A percentile compares a stretch with the other conserved stretches of the same genome.
Evolutionary conservation across 2,797 vertebrate genomes (phyloP).

Genomic region (Kryptolebias ocellatus): DNA sequence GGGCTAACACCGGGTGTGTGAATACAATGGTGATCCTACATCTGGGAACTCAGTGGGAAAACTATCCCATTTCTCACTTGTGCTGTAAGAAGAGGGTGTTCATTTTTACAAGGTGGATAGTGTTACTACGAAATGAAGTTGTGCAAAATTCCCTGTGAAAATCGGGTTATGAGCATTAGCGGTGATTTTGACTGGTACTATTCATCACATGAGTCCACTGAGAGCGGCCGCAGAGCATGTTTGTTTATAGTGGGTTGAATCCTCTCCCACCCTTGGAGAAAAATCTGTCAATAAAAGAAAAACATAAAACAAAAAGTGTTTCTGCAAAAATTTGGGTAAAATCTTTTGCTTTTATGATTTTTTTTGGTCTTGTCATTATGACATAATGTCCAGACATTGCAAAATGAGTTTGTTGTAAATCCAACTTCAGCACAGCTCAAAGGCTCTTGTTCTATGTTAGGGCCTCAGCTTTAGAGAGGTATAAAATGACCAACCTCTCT

Average conservation of each 20-base stretch:
- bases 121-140: slow-evolving; percentile 79
- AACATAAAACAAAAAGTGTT: neutral
- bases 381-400: neutral
- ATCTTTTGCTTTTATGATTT: too few species aligned
- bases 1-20: slow-evolving; percentile 72
- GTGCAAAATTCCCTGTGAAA: slow-evolving; percentile 78
- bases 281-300: slow-evolving; percentile 27
- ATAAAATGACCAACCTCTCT: slow-evolving; percentile 40
- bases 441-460: slow-evolving; percentile 23
- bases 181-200: slow-evolving; percentile 67
- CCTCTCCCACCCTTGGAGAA: slow-evolving; percentile 43
- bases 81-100: slow-evolving; percentile 74
- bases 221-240: slow-evolving; percentile 55
- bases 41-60: slow-evolving; percentile 84
- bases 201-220: slow-evolving; percentile 70
- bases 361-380: neutral
- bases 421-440: slow-evolving; percentile 9
- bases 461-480: slow-evolving; percentile 16
- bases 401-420: neutral
- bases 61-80: slow-evolving; percentile 78
- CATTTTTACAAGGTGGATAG: slow-evolving; percentile 78
- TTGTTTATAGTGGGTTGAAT: slow-evolving; percentile 63
- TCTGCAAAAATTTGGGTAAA: too few species aligned
- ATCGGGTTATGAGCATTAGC: slow-evolving; percentile 64
- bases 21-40: slow-evolving; percentile 77